phyloP scores from a whole-genome alignment of 2,888 invertebrate genomes.

The Meganola albula region DNA sequence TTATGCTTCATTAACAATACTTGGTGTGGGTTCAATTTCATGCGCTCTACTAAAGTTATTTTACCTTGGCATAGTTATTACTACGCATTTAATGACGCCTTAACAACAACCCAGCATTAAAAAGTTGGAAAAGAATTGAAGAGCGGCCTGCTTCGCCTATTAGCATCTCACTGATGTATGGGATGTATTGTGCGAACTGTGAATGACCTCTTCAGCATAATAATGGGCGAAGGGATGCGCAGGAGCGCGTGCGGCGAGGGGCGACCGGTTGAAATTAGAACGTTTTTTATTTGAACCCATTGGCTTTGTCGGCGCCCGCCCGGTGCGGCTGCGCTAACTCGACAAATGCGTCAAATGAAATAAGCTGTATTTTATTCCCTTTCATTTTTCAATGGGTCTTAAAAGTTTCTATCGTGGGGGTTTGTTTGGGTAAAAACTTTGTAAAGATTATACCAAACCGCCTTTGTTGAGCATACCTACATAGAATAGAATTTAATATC shows the following conservation, averaged over 20 bases:
- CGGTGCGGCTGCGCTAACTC: conserved; percentile 74
- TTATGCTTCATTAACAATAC: conserved; percentile 14
- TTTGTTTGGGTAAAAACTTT: conserved; percentile 50
- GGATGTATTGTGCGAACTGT: conserved; percentile 72
- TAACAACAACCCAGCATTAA: conserved; percentile 15
- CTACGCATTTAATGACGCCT: conserved; percentile 14
- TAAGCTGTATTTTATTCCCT: conserved; percentile 72
- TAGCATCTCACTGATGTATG: conserved; percentile 52
- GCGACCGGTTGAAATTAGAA: conserved; percentile 77
- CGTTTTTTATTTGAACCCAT: conserved; percentile 63
- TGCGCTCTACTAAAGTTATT: conserved; percentile 21
- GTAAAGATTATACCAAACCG: conserved; percentile 33
- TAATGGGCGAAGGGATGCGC: conserved; percentile 74
- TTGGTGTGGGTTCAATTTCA: conserved; percentile 24
- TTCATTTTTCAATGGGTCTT: conserved; percentile 56
- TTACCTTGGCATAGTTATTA: conserved; percentile 21
- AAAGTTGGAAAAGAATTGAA: conserved; percentile 39
- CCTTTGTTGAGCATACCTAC: conserved; percentile 27
- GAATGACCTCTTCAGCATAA: conserved; percentile 77
- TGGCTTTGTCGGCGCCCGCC: conserved; percentile 73
- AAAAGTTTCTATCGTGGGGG: conserved; percentile 44
- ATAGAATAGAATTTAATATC: conserved; percentile 32
- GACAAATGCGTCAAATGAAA: conserved; percentile 75
- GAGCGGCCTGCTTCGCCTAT: conserved; percentile 49
- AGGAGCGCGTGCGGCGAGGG: conserved; percentile 70